Percentiles rank a stretch among this genome's conserved stretches.
These are phyloP conservation scores for Pseudochirops cupreus DNA, from an alignment of 2,797 vertebrate species.

Conservation along the genomic window DNA sequence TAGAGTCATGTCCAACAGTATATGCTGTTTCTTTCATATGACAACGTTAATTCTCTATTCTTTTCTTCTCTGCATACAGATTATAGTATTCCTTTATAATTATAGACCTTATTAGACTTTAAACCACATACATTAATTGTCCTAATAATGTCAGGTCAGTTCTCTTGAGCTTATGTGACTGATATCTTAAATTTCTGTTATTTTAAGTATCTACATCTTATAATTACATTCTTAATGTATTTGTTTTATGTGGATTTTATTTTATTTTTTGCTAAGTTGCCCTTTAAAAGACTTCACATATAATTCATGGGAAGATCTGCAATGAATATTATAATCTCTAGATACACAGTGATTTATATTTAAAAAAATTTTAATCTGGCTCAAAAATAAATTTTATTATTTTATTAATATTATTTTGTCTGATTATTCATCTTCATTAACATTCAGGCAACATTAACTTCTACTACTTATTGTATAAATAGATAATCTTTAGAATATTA, in stretches of 20 bases:
- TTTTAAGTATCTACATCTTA: conserved; percentile 57
- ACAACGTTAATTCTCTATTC: conserved; percentile 17
- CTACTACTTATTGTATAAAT: conserved; percentile 1
- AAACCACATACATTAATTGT: conserved; percentile 34
- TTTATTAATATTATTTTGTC: conserved; percentile 52
- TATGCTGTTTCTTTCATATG: conserved; percentile 39
- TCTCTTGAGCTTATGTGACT: conserved; percentile 14
- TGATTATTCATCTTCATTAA: conserved; percentile 31
- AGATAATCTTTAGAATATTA: conserved; percentile 40
- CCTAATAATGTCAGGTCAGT: conserved; percentile 36
- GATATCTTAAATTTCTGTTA: conserved; percentile 59
- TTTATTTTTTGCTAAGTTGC: conserved; percentile 15
- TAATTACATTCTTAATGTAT: conserved; percentile 33
- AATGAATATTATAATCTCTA: conserved; percentile 32
- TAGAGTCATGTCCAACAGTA: background rate
- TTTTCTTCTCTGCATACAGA: conserved; percentile 9
- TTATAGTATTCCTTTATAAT: conserved; percentile 15
- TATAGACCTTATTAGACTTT: conserved; percentile 32
- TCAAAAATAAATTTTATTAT: conserved; percentile 44
- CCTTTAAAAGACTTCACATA: conserved; percentile 41
- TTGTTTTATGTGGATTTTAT: conserved; percentile 31
- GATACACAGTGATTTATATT: conserved; percentile 34
- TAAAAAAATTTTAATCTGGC: conserved; percentile 54
- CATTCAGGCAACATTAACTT: background rate
- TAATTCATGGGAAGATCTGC: conserved; percentile 47